These are phyloP conservation scores for Scophthalmus maximus DNA, from an alignment of 2,113 vertebrate species.

Conservation along the genomic window DNA sequence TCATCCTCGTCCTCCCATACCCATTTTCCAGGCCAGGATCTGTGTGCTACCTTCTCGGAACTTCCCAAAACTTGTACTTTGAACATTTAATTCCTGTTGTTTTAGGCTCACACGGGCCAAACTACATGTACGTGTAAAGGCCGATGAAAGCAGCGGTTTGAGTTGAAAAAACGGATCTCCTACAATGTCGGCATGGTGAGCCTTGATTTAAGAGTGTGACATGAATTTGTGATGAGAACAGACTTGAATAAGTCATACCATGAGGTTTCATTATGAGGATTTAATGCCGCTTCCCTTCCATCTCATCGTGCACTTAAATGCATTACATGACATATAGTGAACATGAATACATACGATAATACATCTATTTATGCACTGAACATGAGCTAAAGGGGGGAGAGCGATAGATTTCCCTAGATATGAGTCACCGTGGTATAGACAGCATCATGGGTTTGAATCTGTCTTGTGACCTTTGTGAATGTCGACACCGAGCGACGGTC, in stretches of 20 bases:
- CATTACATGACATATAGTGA: conserved; percentile 30
- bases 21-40: background rate
- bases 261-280: conserved; percentile 49
- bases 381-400: conserved; percentile 11
- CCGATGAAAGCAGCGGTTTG: background rate
- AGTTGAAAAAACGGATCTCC: conserved; percentile 1
- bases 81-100: background rate
- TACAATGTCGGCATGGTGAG: conserved; percentile 1
- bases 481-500: conserved; percentile 31
- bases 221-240: conserved; percentile 53
- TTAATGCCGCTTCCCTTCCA: conserved; percentile 34
- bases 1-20: background rate
- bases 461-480: conserved; percentile 65
- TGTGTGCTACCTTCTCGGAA: background rate
- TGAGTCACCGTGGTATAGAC: conserved; percentile 23
- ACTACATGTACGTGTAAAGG: background rate
- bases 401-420: conserved; percentile 14
- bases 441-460: conserved; percentile 22
- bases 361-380: conserved; percentile 34
- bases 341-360: conserved; percentile 47
- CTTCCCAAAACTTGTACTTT: too few relatives aligned
- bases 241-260: conserved; percentile 49
- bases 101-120: too few relatives aligned
- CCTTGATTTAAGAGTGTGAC: conserved; percentile 21
- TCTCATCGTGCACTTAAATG: conserved; percentile 30